phyloP scores from a whole-genome alignment of 2,113 vertebrate species.

The Eulacestoma nigropectus region DNA sequence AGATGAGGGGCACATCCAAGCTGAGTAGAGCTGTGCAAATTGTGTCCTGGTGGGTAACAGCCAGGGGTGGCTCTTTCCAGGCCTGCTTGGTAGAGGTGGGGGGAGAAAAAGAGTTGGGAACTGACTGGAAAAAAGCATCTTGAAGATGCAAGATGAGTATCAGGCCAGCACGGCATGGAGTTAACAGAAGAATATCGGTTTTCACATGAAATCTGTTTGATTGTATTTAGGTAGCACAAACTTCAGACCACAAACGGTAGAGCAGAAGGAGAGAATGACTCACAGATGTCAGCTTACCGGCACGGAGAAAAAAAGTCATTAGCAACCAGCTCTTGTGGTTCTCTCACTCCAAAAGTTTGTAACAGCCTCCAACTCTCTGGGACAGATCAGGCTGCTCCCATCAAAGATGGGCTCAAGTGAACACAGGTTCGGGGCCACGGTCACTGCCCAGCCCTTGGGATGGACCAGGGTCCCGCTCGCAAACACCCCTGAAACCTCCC shows the following conservation, averaged over 20 bases:
- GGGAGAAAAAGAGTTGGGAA: neutral
- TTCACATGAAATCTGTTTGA: constrained; percentile 47
- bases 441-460: neutral
- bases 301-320: constrained; percentile 22
- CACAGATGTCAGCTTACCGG: constrained; percentile 73
- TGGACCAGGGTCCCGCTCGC: neutral
- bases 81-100: neutral
- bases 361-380: neutral
- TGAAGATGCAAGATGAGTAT: neutral
- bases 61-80: neutral
- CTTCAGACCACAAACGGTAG: constrained; percentile 73
- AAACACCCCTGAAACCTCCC: neutral
- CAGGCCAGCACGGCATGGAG: neutral
- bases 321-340: constrained; percentile 65
- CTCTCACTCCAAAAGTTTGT: constrained; percentile 24
- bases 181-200: constrained; percentile 30
- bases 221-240: constrained; percentile 52
- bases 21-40: neutral
- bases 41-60: rapidly evolving
- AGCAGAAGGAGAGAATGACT: constrained; percentile 68
- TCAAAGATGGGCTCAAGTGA: neutral
- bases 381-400: neutral
- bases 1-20: rapidly evolving
- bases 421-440: neutral
- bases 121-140: neutral